phyloP scores from a whole-genome alignment of 2,888 invertebrate species.

The Crocallis elinguaria region DNA sequence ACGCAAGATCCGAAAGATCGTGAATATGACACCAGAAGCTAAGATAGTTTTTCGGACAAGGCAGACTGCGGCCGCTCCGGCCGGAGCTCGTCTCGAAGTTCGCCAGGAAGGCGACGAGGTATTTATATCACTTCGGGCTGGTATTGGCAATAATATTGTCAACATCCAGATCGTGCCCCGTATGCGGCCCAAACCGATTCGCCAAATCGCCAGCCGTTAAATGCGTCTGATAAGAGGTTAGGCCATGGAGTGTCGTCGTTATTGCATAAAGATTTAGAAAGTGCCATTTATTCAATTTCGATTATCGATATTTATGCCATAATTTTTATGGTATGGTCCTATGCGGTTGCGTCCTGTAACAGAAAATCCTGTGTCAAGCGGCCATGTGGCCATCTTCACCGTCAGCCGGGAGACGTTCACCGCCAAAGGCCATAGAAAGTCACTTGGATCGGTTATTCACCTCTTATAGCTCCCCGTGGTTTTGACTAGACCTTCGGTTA shows the following conservation, averaged over 20 bases:
- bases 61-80: not conserved
- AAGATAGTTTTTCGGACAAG: not conserved
- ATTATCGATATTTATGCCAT: not conserved
- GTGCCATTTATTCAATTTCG: not conserved
- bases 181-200: not conserved
- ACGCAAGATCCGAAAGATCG: conserved; percentile 4
- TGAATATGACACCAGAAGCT: not conserved
- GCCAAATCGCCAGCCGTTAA: too few species aligned
- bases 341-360: too few species aligned
- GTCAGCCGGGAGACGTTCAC: too few species aligned
- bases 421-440: too few species aligned
- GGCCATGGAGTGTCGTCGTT: not conserved
- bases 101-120: not conserved
- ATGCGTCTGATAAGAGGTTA: too few species aligned
- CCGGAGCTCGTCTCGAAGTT: not conserved
- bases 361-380: too few species aligned
- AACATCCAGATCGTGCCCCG: not conserved
- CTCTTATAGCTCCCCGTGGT: too few species aligned
- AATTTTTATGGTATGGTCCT: not conserved
- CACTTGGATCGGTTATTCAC: too few species aligned
- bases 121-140: not conserved
- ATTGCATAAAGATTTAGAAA: not conserved
- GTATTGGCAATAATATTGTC: not conserved
- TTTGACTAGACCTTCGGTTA: too few species aligned
- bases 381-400: too few species aligned